These are phyloP conservation scores for Agrypnia vestita DNA, from an alignment of 1,140 invertebrate species.

Conservation along the genomic window DNA sequence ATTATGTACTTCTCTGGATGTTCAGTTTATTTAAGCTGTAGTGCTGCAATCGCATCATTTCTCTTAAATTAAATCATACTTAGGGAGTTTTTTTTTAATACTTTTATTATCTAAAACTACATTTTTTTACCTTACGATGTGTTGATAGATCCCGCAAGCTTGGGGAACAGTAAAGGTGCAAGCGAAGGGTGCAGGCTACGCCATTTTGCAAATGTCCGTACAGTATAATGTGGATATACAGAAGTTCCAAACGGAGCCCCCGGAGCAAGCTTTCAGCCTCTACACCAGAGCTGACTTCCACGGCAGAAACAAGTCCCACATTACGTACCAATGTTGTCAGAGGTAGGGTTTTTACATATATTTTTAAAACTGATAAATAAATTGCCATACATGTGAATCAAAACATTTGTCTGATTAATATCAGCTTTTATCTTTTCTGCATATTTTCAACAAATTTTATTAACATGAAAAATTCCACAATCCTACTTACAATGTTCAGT, in stretches of 20 bases:
- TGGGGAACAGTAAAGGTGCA: slow-evolving; percentile 94
- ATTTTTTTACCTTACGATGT: slow-evolving; percentile 40
- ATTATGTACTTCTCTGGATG: no score
- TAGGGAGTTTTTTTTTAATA: no score
- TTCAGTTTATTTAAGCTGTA: no score
- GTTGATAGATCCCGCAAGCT: slow-evolving; percentile 85
- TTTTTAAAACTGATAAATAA: no score
- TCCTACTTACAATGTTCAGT: no score
- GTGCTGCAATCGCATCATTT: no score
- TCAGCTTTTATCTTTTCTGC: no score
- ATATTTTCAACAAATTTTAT: no score
- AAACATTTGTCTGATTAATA: no score
- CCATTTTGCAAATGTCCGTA: slow-evolving; percentile 94
- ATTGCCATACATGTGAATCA: no score
- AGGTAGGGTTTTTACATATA: slow-evolving; percentile 77
- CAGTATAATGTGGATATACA: slow-evolving; percentile 94
- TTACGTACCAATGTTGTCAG: slow-evolving; percentile 87
- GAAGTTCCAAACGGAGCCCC: slow-evolving; percentile 90
- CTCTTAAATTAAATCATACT: no score
- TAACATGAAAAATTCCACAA: no score
- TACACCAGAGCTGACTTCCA: slow-evolving; percentile 82
- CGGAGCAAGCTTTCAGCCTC: slow-evolving; percentile 84
- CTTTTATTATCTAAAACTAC: neutral
- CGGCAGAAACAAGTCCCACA: slow-evolving; percentile 95
- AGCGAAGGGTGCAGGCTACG: slow-evolving; percentile 92